These are phyloP conservation scores for Mustelus asterias DNA, from an alignment of 2,113 vertebrate genomes.

Conservation along the genomic window DNA sequence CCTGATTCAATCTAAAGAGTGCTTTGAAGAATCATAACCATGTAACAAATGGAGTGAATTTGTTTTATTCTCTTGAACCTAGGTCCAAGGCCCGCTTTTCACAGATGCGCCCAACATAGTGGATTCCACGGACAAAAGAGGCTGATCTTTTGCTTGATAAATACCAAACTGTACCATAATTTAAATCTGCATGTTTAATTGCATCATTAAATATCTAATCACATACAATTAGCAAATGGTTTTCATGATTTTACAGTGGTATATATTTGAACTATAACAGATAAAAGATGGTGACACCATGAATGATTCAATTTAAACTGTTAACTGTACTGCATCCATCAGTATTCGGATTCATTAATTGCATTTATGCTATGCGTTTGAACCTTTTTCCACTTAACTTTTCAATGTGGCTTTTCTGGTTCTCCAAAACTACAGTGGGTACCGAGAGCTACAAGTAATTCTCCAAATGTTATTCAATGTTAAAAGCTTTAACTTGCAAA, in stretches of 20 bases:
- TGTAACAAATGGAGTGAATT: not conserved
- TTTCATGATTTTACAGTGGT: not conserved
- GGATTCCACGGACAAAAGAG: conserved; percentile 39
- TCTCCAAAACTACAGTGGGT: not conserved
- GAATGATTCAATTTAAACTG: not conserved
- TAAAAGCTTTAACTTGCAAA: conserved; percentile 9
- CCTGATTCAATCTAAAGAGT: not conserved
- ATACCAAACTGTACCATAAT: not conserved
- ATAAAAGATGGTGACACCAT: not conserved
- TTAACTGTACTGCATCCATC: not conserved
- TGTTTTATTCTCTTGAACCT: conserved; percentile 42
- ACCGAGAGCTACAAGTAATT: not conserved
- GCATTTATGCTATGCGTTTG: not conserved
- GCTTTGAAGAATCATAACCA: not conserved
- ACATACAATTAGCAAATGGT: not conserved
- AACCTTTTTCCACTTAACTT: not conserved
- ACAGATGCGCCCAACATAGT: conserved; percentile 58
- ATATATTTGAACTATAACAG: not conserved
- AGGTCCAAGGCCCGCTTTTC: conserved; percentile 65
- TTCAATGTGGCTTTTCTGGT: not conserved
- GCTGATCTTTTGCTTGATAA: conserved; percentile 36
- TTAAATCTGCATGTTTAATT: conserved; percentile 20
- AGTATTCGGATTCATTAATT: not conserved
- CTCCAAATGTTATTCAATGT: not conserved
- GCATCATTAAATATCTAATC: conserved; percentile 3